Evolutionary conservation across 2,113 vertebrate species (phyloP).

Genomic region (Hypocryptadius cinnamomeus): DNA sequence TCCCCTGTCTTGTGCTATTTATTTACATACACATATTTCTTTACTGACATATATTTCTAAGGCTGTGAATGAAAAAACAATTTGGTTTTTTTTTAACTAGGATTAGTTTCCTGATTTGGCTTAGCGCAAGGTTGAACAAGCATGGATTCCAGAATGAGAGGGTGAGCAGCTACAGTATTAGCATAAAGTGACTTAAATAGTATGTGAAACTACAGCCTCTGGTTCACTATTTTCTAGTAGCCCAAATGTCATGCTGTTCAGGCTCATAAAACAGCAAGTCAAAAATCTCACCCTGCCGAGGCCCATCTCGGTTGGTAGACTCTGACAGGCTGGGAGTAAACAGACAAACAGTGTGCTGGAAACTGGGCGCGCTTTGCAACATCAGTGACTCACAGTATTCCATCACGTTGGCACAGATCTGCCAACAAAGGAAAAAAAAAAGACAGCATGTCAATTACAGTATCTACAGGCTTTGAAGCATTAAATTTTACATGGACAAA

Average conservation of each 20-base stretch:
- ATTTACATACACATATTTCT: not conserved
- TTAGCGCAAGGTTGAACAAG: not conserved
- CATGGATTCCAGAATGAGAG: not conserved
- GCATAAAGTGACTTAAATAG: not conserved
- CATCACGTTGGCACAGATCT: constrained; percentile 98
- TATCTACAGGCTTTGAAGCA: not conserved
- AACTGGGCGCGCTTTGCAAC: constrained; percentile 81
- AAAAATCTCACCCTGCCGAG: constrained; percentile 73
- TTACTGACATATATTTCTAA: not conserved
- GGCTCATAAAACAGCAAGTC: not conserved
- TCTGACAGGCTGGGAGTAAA: constrained; percentile 91
- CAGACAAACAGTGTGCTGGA: constrained; percentile 88
- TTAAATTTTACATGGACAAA: not conserved
- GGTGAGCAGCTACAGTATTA: not conserved
- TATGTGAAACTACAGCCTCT: not conserved
- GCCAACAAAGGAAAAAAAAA: not conserved
- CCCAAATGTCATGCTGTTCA: not conserved
- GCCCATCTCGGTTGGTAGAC: constrained; percentile 80
- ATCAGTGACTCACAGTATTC: constrained; percentile 94
- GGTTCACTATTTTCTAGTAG: not conserved
- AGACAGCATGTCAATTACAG: not conserved
- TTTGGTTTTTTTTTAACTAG: not conserved
- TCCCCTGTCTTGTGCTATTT: not conserved
- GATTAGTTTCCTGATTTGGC: not conserved
- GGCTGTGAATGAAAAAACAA: not conserved